A percentile compares a stretch with the other conserved stretches of the same genome.
These are phyloP conservation scores for Centruroides sculpturatus DNA, from an alignment of 1,140 invertebrate species.

Conservation along the genomic window DNA sequence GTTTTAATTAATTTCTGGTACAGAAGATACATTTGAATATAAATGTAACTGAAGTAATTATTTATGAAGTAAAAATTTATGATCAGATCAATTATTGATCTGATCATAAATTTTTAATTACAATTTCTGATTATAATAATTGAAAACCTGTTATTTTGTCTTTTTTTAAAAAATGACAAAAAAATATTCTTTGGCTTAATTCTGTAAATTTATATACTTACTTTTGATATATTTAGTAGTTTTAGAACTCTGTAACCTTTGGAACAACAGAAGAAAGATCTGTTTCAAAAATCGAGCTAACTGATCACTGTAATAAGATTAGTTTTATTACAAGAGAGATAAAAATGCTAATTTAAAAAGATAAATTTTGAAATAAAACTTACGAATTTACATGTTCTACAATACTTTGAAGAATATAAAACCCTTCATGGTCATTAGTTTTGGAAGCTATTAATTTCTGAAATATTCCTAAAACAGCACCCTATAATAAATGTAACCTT, in stretches of 20 bases:
- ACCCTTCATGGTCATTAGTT: conserved; percentile 90
- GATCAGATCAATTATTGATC: no score
- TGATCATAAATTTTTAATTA: no score
- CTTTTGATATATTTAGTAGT: conserved; percentile 85
- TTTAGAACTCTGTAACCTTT: conserved; percentile 76
- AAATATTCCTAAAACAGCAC: conserved; percentile 80
- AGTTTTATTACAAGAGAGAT: conserved; percentile 3
- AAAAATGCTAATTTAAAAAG: neutral
- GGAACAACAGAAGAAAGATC: conserved; percentile 80
- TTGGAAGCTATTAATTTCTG: conserved; percentile 93
- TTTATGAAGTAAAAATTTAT: no score
- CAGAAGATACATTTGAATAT: no score
- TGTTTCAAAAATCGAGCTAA: conserved; percentile 67
- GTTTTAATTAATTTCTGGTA: no score
- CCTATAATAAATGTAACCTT: conserved; percentile 36
- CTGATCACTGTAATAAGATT: conserved; percentile 27
- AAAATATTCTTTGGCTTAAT: neutral
- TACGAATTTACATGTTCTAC: conserved; percentile 56
- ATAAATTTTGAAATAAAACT: conserved; percentile 37
- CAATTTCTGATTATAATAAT: no score
- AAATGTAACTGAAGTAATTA: no score
- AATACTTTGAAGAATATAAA: conserved; percentile 72
- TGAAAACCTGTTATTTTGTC: no score
- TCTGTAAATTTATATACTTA: conserved; percentile 18
- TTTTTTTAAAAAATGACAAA: no score